Base-by-base conservation (phyloP, 2,888 invertebrate genomes). In the Orthonevra nobilis region DNA sequence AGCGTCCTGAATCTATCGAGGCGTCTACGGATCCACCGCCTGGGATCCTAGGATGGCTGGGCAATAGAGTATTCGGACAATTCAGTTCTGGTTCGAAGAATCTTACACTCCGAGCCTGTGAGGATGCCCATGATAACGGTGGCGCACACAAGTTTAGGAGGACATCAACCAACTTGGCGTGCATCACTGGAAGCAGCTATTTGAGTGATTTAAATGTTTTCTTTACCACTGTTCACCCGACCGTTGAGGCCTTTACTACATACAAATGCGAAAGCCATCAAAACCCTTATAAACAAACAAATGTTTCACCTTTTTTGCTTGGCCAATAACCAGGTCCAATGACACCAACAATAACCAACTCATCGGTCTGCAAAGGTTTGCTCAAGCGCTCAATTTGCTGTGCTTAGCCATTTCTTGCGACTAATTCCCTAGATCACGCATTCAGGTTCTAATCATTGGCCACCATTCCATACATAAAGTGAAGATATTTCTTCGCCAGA, bases 381-480 rank as follows among this genome's bases (percentile, higher is more conserved):
- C n/a, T n/a, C n/a, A n/a, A n/a, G 5, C 34, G 30, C 44, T 19
- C n/a, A 38, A 54, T 30, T 28, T 32, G n/a, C n/a, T 28, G 32
- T 38, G 54, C 17, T 42, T 6, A 63, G 38, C 46, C 9, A 54
- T 46, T 48, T 38, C 14, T 2, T 9, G 50, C 50, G 14, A 42
- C 69, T 75, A 69, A 75, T 75, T 75, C 42, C 52, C 14, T 1
- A 54, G 50, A 75, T 75, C 69, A 75, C 75, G 75, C 70, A 69
- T 75, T 58, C 30, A 26, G 56, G 26, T 56, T 63, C 63, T 69
- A 42, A 32, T 52, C 48, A 50, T 63, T 75, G 28, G 26, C 36
- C 20, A 54, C 38, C 36, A 44, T 23, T 23, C 3, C 5, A 23
- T 12, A 30, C 15, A 28, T 54, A 9, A 54, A 26, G 28, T n/a